Evolutionary conservation across 2,797 vertebrate genomes (phyloP).

Genomic region (Uromys caudimaculatus): DNA sequence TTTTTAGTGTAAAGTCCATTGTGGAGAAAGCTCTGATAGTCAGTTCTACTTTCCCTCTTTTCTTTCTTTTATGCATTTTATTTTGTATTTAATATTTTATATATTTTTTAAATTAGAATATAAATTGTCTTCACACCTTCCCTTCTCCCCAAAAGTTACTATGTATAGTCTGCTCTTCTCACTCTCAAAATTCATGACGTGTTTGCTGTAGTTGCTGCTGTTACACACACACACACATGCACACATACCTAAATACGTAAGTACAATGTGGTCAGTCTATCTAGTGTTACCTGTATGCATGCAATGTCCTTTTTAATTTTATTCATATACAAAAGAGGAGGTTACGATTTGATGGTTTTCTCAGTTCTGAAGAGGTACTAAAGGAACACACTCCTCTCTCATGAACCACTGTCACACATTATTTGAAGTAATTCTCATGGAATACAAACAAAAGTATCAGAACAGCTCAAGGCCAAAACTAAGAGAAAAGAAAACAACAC

Average conservation of each 20-base stretch:
- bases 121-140: neutral
- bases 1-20: neutral
- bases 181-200: neutral
- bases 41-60: neutral
- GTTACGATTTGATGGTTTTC: neutral
- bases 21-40: neutral
- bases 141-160: too few relatives aligned
- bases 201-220: neutral
- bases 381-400: neutral
- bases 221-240: neutral
- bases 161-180: neutral
- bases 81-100: neutral
- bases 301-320: neutral
- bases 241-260: too few relatives aligned
- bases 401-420: neutral
- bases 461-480: neutral
- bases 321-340: neutral
- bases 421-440: neutral
- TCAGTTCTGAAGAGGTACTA: neutral
- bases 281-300: neutral
- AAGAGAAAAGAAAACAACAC: slow-evolving; percentile 19
- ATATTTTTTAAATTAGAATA: neutral
- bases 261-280: neutral
- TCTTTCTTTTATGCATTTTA: neutral
- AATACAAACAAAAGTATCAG: slow-evolving; percentile 41